Evolutionary conservation across 1,140 invertebrate species (phyloP).

Genomic region (Drosophila chauvacae): DNA sequence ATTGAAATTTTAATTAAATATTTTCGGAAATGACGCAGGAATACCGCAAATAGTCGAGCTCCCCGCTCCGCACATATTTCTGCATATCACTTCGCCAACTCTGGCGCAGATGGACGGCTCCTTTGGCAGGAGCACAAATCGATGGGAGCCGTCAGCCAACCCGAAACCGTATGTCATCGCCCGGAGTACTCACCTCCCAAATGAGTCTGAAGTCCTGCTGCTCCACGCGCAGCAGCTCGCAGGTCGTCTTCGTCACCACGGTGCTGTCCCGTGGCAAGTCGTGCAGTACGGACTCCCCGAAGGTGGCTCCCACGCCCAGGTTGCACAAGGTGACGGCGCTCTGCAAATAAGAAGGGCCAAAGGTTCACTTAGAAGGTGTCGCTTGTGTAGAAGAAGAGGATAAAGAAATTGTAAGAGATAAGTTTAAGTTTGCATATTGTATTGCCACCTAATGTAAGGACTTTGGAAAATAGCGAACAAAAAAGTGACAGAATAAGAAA

Average conservation of each 20-base stretch:
- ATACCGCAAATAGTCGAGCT: slow-evolving; percentile 56
- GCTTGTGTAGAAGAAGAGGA: background rate
- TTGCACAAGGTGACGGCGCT: slow-evolving; percentile 88
- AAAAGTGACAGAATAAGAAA: background rate
- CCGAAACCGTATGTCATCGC: slow-evolving; percentile 4
- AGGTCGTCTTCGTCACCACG: slow-evolving; percentile 90
- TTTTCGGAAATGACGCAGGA: slow-evolving; percentile 69
- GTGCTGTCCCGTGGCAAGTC: slow-evolving; percentile 90
- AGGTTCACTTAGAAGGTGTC: slow-evolving; percentile 9
- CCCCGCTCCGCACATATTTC: background rate
- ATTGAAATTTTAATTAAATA: slow-evolving; percentile 82
- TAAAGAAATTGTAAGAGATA: background rate
- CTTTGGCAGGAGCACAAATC: slow-evolving; percentile 4
- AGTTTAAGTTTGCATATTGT: background rate
- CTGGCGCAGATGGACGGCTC: slow-evolving; percentile 18
- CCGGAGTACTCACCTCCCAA: slow-evolving; percentile 88
- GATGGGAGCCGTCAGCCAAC: slow-evolving; percentile 3
- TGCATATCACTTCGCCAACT: slow-evolving; percentile 35
- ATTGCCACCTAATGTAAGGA: background rate
- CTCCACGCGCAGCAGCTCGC: slow-evolving; percentile 90
- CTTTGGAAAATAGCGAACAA: background rate
- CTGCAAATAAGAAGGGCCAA: slow-evolving; percentile 85
- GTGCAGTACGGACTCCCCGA: slow-evolving; percentile 90
- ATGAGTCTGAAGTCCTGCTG: slow-evolving; percentile 91
- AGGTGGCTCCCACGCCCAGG: slow-evolving; percentile 90